phyloP scores from a whole-genome alignment of 2,797 vertebrate species.

The Trachops cirrhosus region DNA sequence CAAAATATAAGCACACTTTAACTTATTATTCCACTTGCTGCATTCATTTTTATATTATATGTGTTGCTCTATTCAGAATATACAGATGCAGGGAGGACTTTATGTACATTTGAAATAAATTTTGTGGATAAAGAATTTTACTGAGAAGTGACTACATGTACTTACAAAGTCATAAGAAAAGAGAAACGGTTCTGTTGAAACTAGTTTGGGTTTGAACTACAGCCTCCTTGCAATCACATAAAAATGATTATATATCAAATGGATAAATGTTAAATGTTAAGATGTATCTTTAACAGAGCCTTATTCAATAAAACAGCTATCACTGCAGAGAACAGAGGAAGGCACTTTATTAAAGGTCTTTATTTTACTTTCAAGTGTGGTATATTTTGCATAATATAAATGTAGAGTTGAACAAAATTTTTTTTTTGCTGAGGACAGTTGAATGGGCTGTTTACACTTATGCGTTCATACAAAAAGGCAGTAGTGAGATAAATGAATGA shows the following conservation, averaged over 20 bases:
- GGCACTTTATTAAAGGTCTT: conserved; percentile 38
- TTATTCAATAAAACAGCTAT: conserved; percentile 58
- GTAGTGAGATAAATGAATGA: neutral
- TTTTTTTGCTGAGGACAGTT: neutral
- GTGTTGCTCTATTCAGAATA: neutral
- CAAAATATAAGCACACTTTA: neutral
- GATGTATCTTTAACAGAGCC: conserved; percentile 11
- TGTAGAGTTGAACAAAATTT: neutral
- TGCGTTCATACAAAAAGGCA: neutral
- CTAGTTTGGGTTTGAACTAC: conserved; percentile 13
- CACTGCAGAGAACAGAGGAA: neutral
- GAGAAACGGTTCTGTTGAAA: conserved; percentile 18
- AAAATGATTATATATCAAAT: conserved; percentile 62
- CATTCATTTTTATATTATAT: neutral
- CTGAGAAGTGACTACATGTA: conserved; percentile 9
- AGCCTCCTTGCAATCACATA: neutral
- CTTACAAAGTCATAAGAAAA: conserved; percentile 41
- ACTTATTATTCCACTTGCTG: neutral
- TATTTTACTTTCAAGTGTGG: conserved; percentile 27
- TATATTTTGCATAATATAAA: conserved; percentile 39
- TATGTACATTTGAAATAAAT: conserved; percentile 26
- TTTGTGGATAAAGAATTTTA: conserved; percentile 25
- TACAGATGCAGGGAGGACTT: neutral
- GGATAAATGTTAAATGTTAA: conserved; percentile 54
- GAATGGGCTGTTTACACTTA: neutral